These are phyloP conservation scores for Cyphomyrmex costatus DNA, from an alignment of 1,140 invertebrate genomes.

Conservation along the genomic window DNA sequence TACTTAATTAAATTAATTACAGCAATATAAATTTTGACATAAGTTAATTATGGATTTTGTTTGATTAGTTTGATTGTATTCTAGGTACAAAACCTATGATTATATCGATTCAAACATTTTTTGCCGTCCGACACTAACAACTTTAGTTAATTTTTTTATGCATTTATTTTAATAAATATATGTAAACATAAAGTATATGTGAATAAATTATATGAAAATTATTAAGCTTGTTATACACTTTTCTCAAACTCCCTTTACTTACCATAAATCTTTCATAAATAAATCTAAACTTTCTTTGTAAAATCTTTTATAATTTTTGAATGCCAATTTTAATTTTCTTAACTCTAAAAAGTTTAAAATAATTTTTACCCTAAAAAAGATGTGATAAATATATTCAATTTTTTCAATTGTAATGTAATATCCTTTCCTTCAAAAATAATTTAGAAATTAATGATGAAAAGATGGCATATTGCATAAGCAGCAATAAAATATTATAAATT, in stretches of 20 bases:
- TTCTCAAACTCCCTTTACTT: background rate
- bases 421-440: background rate
- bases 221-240: constrained; percentile 6
- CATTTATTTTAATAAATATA: constrained; percentile 65
- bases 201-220: constrained; percentile 31
- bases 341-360: background rate
- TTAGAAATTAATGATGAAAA: background rate
- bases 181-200: constrained; percentile 49
- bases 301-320: background rate
- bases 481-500: background rate
- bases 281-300: background rate
- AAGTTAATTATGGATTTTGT: constrained; percentile 22
- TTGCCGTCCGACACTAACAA: constrained; percentile 68
- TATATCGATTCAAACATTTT: constrained; percentile 62
- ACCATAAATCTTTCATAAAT: background rate
- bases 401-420: background rate
- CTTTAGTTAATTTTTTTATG: constrained; percentile 68
- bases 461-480: background rate
- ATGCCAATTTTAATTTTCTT: too few relatives aligned
- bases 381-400: background rate
- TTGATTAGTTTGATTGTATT: constrained; percentile 37
- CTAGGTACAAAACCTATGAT: constrained; percentile 27
- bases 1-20: constrained; percentile 4
- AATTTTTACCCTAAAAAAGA: background rate
- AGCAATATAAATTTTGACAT: constrained; percentile 9